Evolutionary conservation across 2,888 invertebrate species (phyloP).

Genomic region (Kryphioiulus occultus): DNA sequence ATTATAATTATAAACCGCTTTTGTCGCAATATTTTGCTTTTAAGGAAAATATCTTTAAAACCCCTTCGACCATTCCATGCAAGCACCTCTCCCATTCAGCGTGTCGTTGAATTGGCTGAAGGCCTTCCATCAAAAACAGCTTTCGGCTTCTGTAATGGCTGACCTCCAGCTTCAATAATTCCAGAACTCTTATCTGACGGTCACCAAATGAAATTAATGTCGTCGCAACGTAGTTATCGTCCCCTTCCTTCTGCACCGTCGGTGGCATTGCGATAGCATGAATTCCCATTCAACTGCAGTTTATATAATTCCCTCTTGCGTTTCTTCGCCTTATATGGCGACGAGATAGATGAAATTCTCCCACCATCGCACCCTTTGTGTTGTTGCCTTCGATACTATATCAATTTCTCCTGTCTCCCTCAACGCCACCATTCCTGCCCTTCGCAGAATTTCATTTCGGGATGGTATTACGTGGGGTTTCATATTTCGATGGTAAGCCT

Average conservation of each 20-base stretch:
- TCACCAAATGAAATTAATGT: slow-evolving; percentile 17
- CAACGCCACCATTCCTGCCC: background rate
- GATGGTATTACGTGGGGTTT: background rate
- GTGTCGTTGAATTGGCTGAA: background rate
- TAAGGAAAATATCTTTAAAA: background rate
- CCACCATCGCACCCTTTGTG: slow-evolving; percentile 9
- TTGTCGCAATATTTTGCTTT: background rate
- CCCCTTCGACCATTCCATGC: background rate
- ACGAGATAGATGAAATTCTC: background rate
- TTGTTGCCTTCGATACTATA: background rate
- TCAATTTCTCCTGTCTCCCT: slow-evolving; percentile 16
- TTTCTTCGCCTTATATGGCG: slow-evolving; percentile 13
- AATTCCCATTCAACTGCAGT: slow-evolving; percentile 17
- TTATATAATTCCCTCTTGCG: slow-evolving; percentile 10
- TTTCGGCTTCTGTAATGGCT: background rate
- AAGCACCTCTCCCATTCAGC: background rate
- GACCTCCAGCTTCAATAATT: background rate
- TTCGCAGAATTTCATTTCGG: slow-evolving; percentile 8
- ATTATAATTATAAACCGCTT: slow-evolving; percentile 17
- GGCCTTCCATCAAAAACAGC: background rate
- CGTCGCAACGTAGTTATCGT: background rate
- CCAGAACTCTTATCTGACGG: slow-evolving; percentile 9
- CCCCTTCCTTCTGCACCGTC: slow-evolving; percentile 3
- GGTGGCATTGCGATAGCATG: background rate
- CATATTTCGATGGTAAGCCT: background rate